A percentile compares a stretch with the other conserved stretches of the same genome.
Evolutionary conservation across 2,113 vertebrate species (phyloP).

Genomic region (Percina caprodes): DNA sequence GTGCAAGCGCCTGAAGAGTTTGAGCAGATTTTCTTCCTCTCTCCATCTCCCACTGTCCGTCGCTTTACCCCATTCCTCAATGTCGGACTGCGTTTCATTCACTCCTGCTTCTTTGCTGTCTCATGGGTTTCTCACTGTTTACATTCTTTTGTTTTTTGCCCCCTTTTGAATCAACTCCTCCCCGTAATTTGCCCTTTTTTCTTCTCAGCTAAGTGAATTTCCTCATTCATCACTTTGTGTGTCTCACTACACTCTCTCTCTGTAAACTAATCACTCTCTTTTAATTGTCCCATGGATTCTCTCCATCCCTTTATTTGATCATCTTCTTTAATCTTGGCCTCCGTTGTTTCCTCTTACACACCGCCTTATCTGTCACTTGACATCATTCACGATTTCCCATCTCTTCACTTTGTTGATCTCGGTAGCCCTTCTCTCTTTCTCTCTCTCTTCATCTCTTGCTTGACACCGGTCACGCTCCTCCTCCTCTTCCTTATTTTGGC

Average conservation of each 20-base stretch:
- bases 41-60: slow-evolving; percentile 8
- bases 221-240: slow-evolving; percentile 54
- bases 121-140: slow-evolving; percentile 52
- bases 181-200: slow-evolving; percentile 24
- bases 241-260: slow-evolving; percentile 8
- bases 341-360: slow-evolving; percentile 35
- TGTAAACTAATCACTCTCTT: slow-evolving; percentile 11
- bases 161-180: slow-evolving; percentile 49
- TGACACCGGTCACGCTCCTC: slow-evolving; percentile 47
- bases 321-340: slow-evolving; percentile 39
- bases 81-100: slow-evolving; percentile 44
- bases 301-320: slow-evolving; percentile 26
- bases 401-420: slow-evolving; percentile 58
- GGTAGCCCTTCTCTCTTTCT: slow-evolving; percentile 39
- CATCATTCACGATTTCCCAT: slow-evolving; percentile 60
- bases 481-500: slow-evolving; percentile 49
- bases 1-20: slow-evolving; percentile 45
- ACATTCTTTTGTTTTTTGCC: slow-evolving; percentile 52
- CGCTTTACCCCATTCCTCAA: not conserved
- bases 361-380: slow-evolving; percentile 54
- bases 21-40: slow-evolving; percentile 23
- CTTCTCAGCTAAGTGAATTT: slow-evolving; percentile 45
- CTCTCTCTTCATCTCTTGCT: slow-evolving; percentile 38
- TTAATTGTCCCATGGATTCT: slow-evolving; percentile 37
- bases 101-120: slow-evolving; percentile 15